These are phyloP conservation scores for Drosophila kurseongensis DNA, from an alignment of 1,140 invertebrate genomes.

Conservation along the genomic window DNA sequence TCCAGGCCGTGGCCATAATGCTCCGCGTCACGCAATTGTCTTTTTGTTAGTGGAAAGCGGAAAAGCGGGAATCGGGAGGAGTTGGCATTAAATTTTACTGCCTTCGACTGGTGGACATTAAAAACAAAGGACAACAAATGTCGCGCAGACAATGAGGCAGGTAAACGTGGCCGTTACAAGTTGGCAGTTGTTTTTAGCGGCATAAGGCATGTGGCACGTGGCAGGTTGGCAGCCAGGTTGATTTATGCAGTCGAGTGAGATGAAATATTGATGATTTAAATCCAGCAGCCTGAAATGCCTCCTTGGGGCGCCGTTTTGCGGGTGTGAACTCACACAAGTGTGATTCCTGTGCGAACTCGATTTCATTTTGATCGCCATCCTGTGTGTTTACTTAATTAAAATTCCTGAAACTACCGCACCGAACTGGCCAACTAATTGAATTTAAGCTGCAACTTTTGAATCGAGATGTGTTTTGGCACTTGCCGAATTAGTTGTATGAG, in stretches of 20 bases:
- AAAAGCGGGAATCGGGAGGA: neutral
- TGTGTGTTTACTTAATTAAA: conserved; percentile 52
- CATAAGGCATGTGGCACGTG: conserved; percentile 52
- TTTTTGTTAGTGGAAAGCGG: conserved; percentile 10
- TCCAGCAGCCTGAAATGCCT: conserved; percentile 35
- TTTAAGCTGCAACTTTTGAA: conserved; percentile 19
- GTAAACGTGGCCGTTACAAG: conserved; percentile 49
- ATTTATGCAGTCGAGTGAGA: conserved; percentile 64
- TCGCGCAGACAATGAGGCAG: conserved; percentile 39
- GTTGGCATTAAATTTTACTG: conserved; percentile 75
- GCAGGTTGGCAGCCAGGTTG: conserved; percentile 40
- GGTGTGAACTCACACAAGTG: conserved; percentile 7
- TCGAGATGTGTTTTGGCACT: neutral
- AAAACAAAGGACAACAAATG: conserved; percentile 72
- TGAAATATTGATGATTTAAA: conserved; percentile 74
- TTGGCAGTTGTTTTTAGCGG: conserved; percentile 28
- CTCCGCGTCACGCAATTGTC: conserved; percentile 62
- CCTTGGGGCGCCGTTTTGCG: conserved; percentile 46
- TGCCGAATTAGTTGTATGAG: conserved; percentile 7
- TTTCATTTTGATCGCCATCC: conserved; percentile 49
- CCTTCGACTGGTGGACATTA: conserved; percentile 69
- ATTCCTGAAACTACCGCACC: conserved; percentile 22
- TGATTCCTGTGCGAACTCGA: conserved; percentile 25
- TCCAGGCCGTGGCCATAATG: conserved; percentile 43
- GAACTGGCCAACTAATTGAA: conserved; percentile 31